phyloP scores from a whole-genome alignment of 2,888 invertebrate species.

The Gonocerus acuteangulatus region DNA sequence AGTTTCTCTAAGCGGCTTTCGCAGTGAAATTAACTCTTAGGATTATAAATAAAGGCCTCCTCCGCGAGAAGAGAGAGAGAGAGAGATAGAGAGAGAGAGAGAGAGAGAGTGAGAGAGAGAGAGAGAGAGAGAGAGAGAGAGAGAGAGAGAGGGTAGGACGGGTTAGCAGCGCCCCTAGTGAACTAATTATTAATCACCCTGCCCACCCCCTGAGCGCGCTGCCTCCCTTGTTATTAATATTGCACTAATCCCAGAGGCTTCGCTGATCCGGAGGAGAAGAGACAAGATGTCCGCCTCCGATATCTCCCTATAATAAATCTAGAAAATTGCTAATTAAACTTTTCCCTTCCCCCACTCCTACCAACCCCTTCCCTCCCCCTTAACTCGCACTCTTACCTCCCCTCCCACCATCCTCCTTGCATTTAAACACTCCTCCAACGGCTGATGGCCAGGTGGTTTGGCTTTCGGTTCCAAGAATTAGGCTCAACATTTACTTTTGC shows the following conservation, averaged over 20 bases:
- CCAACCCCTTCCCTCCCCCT: neutral
- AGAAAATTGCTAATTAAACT: constrained; percentile 25
- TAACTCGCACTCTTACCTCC: too few species aligned
- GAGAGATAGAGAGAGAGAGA: too few species aligned
- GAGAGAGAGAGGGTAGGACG: neutral
- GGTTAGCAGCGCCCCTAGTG: neutral
- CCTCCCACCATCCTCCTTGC: too few species aligned
- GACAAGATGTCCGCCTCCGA: constrained; percentile 20
- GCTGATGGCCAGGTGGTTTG: too few species aligned
- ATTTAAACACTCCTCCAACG: too few species aligned
- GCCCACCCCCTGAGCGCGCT: neutral
- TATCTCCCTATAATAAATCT: constrained; percentile 19
- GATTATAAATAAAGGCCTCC: constrained; percentile 20
- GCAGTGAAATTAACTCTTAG: constrained; percentile 16
- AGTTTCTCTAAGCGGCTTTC: constrained; percentile 8
- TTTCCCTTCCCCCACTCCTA: neutral
- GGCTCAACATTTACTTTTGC: too few species aligned
- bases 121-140: too few species aligned
- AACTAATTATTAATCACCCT: constrained; percentile 26
- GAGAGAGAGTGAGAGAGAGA: too few species aligned
- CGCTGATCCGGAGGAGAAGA: neutral
- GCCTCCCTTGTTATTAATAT: constrained; percentile 21
- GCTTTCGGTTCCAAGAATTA: too few species aligned
- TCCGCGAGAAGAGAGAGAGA: too few species aligned
- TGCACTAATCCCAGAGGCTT: constrained; percentile 20